Evolutionary conservation across 2,113 vertebrate species (phyloP).

Genomic region (Lagopus muta): DNA sequence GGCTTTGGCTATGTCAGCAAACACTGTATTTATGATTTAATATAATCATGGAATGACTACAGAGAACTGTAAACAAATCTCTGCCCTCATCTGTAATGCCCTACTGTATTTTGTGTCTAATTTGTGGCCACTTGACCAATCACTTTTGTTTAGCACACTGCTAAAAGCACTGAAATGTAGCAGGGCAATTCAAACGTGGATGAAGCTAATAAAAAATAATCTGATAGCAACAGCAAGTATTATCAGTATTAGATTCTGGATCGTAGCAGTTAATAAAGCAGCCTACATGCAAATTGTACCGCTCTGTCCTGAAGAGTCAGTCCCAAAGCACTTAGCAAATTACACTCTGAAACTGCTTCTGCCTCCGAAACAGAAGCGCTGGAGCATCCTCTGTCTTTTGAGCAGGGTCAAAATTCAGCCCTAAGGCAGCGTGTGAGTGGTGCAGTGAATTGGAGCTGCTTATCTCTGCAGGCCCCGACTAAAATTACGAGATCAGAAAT

Average conservation of each 20-base stretch:
- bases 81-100: background rate
- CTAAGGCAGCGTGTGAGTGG: conserved; percentile 37
- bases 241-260: conserved; percentile 22
- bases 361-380: conserved; percentile 36
- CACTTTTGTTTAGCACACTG: background rate
- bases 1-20: conserved; percentile 21
- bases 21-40: conserved; percentile 43
- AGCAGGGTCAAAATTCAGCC: conserved; percentile 65
- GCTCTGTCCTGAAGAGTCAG: conserved; percentile 40
- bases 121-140: background rate
- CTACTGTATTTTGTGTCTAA: conserved; percentile 30
- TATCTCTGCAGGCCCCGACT: conserved; percentile 42
- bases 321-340: conserved; percentile 73
- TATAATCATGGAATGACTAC: conserved; percentile 35
- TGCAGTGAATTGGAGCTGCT: conserved; percentile 36
- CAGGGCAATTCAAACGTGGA: background rate
- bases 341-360: conserved; percentile 59
- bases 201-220: conserved; percentile 47
- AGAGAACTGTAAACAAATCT: background rate
- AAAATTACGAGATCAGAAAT: conserved; percentile 61
- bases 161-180: conserved; percentile 7
- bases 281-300: conserved; percentile 34
- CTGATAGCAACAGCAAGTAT: conserved; percentile 18
- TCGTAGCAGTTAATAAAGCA: conserved; percentile 48
- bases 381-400: conserved; percentile 47